Base-by-base conservation (phyloP, 2,888 invertebrate species). In the Plagiodera versicolora region DNA sequence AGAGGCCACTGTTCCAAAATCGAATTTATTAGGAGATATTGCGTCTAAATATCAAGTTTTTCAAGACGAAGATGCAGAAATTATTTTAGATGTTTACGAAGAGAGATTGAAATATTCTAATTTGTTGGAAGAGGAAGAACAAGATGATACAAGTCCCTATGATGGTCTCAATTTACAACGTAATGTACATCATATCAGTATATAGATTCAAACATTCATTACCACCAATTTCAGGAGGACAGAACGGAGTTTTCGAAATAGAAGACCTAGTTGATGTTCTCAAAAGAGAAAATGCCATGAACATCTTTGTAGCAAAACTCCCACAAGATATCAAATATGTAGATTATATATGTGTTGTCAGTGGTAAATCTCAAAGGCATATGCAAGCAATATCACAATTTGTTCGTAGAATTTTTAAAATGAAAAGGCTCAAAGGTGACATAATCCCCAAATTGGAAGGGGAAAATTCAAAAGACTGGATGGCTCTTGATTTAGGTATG, bases 401-500 rank as follows among this genome's bases (percentile, higher is more conserved):
- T 80, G 86, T 94, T 0, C 83, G 89, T 61, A 89, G 85, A 75
- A 84, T 91, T 46, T 94, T 84, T 73, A 94, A 94, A 81, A 84
- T 85, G 55, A 94, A 93, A 76, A 83, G 85, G 39, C 49, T 78
- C 19, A 78, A 82, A 63, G 58, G 50, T 48, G 95, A 96, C 76
- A 67, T 77, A 17, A 81, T 91, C 71, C 91, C 95, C 0, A 86
- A 82, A 72, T 84, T 94, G 67, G 94, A 95, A 82, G 95, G 94
- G 19, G 84, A 86, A 76, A 81, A 84, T 53, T 89, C 88, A 10
- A 84, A 84, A 52, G 89, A 93, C 71, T 97, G 96, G 96, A 85
- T 93, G 79, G 95, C 95, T 17, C 74, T 97, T 76, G 96, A 97
- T 83, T 83, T 96, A 81, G 94, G 94, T 91, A 82, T 17, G 1